Base-by-base conservation (phyloP, 2,113 vertebrate species). In the Crypturellus undulatus region DNA sequence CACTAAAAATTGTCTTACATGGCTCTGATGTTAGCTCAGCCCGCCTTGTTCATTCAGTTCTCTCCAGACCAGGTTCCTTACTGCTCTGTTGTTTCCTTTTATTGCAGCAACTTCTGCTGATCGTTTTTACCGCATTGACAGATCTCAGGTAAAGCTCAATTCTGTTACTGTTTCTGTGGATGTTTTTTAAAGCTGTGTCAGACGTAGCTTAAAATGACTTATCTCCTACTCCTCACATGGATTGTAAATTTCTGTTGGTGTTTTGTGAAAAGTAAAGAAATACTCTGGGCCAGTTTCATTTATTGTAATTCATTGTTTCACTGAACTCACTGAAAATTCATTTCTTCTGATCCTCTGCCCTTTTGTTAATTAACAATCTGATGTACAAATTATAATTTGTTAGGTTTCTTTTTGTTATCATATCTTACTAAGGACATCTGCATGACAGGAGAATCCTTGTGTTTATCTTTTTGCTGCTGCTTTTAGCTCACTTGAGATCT, bases 81-180 rank as follows among this genome's bases (percentile, higher is more conserved):
- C 80, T 72, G 21, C 5, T 95, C 24, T 86, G 20, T 84, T 92
- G 45, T 94, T 84, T 65, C 63, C 95, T 62, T 72, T 68, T 77
- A 82, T 96, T 92, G 21, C 96, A 99, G 99, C 99, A 89, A 99
- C 99, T 76, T 99, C 99, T 94, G 98, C 99, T 73, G 99, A 99
- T 94, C 99, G 99, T 76, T 99, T 99, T 97, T 99, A 99, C 94
- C 99, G 99, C 92, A 99, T 99, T 91, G 99, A 99, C 97, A 99
- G 99, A 97, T 99, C 99, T 98, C 99, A 99, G 99, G 99, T 99
- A 98, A 93, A 97, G 94, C n/a, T 87, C 56, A 67, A 68, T 72
- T 89, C 0, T 0, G 3, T 38, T 80, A 49, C 16, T 2, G 0
- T 90, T 80, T 79, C 78, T 68, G 25, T 6, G 63, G 6, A 5